These are phyloP conservation scores for Apis florea DNA, from an alignment of 1,140 invertebrate genomes.

Conservation along the genomic window DNA sequence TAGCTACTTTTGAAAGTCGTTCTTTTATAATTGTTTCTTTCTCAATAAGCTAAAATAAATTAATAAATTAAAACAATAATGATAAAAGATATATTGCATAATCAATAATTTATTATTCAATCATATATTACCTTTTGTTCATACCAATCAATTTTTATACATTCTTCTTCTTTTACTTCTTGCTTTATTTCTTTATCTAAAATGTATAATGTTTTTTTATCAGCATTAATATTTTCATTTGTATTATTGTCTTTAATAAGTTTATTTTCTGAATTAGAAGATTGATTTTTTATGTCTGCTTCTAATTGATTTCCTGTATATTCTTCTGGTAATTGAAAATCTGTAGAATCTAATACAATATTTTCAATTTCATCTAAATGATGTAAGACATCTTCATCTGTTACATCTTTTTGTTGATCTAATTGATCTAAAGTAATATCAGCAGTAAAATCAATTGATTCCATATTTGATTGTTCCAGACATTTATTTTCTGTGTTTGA, in stretches of 20 bases:
- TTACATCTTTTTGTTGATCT: conserved; percentile 62
- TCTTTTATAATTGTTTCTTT: conserved; percentile 73
- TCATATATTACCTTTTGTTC: conserved; percentile 58
- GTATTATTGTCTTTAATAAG: conserved; percentile 21
- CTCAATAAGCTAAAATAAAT: conserved; percentile 67
- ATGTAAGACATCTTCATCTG: conserved; percentile 74
- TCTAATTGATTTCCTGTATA: conserved; percentile 2
- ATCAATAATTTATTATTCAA: neutral
- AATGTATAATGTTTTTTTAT: conserved; percentile 9
- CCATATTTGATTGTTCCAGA: neutral
- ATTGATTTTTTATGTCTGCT: neutral
- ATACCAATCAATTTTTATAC: conserved; percentile 57
- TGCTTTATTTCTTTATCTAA: conserved; percentile 21
- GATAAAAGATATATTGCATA: neutral
- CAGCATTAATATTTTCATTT: conserved; percentile 40
- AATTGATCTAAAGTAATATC: conserved; percentile 63
- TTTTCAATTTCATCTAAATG: conserved; percentile 76
- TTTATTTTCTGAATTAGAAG: conserved; percentile 45
- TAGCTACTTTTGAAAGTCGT: conserved; percentile 74
- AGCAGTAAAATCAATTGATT: conserved; percentile 56
- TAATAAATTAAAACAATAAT: neutral
- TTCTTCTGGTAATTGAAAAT: conserved; percentile 42
- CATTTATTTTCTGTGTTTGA: neutral
- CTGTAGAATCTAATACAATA: conserved; percentile 68
- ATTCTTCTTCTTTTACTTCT: neutral